These are phyloP conservation scores for Umimayanthus chanpuru DNA, from an alignment of 92 coral and sea anemone species.

Conservation along the genomic window DNA sequence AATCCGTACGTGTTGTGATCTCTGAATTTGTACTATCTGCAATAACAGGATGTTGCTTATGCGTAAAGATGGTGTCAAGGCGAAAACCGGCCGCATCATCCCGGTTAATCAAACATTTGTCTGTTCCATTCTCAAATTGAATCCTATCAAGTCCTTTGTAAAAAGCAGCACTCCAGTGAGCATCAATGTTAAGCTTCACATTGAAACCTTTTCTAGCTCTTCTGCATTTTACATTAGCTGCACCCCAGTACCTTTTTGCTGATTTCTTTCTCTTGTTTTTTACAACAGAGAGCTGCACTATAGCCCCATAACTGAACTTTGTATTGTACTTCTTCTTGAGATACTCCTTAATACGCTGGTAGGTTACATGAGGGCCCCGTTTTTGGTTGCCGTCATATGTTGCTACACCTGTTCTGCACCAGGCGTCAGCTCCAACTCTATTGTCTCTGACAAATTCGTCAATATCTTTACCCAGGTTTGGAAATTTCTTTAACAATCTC, in stretches of 20 bases:
- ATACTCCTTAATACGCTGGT: constrained; percentile 51
- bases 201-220: constrained; percentile 61
- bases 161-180: constrained; percentile 56
- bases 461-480: constrained; percentile 48
- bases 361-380: constrained; percentile 56
- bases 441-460: constrained; percentile 47
- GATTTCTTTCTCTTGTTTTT: constrained; percentile 56
- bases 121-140: constrained; percentile 52
- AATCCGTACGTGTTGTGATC: constrained; percentile 51
- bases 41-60: constrained; percentile 52
- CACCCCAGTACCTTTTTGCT: constrained; percentile 58
- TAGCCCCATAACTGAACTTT: constrained; percentile 62
- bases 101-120: constrained; percentile 50
- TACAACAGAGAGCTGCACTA: constrained; percentile 57
- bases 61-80: constrained; percentile 55
- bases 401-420: constrained; percentile 53
- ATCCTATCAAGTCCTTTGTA: constrained; percentile 55
- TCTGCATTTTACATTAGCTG: constrained; percentile 60
- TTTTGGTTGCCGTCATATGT: constrained; percentile 57
- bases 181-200: constrained; percentile 53
- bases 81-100: constrained; percentile 63
- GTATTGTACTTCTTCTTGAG: constrained; percentile 47
- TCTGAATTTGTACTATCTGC: constrained; percentile 42
- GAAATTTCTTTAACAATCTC: constrained; percentile 20
- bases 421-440: constrained; percentile 52